Evolutionary conservation across 2,888 invertebrate genomes (phyloP), one percentile per base, ranked within the genome.

Genomic region (Torymus aiolomorphi): DNA sequence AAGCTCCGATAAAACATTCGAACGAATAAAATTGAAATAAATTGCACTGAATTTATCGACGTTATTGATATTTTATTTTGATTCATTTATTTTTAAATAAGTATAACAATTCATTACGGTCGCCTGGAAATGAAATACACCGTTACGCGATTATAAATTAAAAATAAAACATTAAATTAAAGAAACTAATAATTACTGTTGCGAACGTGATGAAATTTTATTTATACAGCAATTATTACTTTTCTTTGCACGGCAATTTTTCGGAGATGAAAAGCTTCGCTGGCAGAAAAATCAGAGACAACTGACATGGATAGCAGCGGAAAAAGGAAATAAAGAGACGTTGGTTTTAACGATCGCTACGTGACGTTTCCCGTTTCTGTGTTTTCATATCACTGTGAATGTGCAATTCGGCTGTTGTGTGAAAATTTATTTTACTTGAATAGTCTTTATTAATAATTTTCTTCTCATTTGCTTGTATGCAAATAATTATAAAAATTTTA

Each of bases 301-400:
- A 70, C 63, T 76, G 63, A 76, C 70, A 57, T 76, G 70, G 24
- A 70, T 63, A 20, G 24, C n/a, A n/a, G 20, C 49, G 24, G 56
- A 70, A 72, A 69, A 57, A 67, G 63, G 16, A 76, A 76, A 63
- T 49, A 70, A 63, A 70, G 63, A 70, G 56, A 49, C 57, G 63
- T 57, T 24, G 67, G 61, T 67, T 72, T 77, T 78, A 78, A 78
- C 78, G 78, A 72, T 72, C 57, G 59, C 24, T 72, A 63, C 70
- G 61, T 59, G 59, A 66, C 66, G 59, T 54, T 57, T 24, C 61
- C 31, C 63, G 72, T 72, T 78, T 65, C 72, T 57, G 18, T 63
- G 63, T 65, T 76, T 76, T 76, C 76, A 49, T 63, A 70, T 54
- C 16, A 57, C 70, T 31, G 56, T 20, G 54, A 54, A 70, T 61